Evolutionary conservation across 2,113 vertebrate genomes (phyloP), one percentile per base, ranked within the genome.

Genomic region (Camelus bactrianus): DNA sequence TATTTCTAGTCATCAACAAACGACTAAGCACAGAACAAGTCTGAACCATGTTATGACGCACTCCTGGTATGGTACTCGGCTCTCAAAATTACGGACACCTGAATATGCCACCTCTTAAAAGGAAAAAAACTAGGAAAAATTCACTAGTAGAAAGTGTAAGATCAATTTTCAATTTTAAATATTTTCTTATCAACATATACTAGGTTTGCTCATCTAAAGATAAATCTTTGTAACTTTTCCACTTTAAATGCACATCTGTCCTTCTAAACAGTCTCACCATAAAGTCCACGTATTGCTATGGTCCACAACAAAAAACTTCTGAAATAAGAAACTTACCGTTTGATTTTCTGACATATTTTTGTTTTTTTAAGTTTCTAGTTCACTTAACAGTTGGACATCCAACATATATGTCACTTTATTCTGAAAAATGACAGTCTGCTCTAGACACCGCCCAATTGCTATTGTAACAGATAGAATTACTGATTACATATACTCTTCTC

Each of bases 321-420:
- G 13, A 91, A 77, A 50, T 80, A 86, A 85, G 30, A n/a, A 94
- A 75, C 79, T 52, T 52, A 79, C 52, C 20, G 16, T 89, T 95
- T 77, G 64, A 93, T 95, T 94, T 94, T 83, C 69, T 90, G 50
- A 80, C 24, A 77, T 70, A 69, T 95, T 84, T 69, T 65, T 62
- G 14, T 7, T 62, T 58, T 56, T 91, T 95, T 10, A 95, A 85
- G 22, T 84, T 97, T 94, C 72, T 94, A 91, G 67, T 89, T 95
- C 87, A 84, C 62, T 96, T 94, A 96, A 82, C 95, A 97, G 87
- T 65, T 97, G 97, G 80, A 85, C 60, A 85, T 85, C 64, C 46
- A 95, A 82, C 54, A 97, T 5, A 94, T 69, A 72, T 60, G 93
- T 87, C 86, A 95, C 86, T 97, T 96, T 94, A 96, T 95, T 94